Conservation (phyloP, 2,797 vertebrate species). For the Brachyalestes nurse region DNA sequence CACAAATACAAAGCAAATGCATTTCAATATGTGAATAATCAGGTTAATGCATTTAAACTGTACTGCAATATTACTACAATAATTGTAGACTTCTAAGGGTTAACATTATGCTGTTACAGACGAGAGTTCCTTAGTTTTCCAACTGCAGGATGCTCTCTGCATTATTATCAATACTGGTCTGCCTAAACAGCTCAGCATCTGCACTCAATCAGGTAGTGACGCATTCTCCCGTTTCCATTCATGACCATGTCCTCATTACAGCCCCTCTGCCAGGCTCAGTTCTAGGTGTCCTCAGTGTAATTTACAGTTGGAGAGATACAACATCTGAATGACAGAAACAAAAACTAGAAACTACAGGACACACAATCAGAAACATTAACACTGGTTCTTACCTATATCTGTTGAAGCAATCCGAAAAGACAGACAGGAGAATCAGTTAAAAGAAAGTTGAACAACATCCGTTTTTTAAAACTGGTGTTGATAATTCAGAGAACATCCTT, state of each 20-base stretch:
- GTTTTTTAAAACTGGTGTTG: not conserved
- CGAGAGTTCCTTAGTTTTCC: not conserved
- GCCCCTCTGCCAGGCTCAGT: not conserved
- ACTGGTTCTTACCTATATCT: constrained; percentile 79
- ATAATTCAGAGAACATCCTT: constrained; percentile 44
- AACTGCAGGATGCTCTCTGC: constrained; percentile 17
- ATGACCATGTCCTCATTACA: not conserved
- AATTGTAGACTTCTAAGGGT: not conserved
- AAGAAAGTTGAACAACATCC: constrained; percentile 1
- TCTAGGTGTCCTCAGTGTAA: not conserved
- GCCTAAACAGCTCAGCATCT: constrained; percentile 3
- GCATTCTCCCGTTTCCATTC: not conserved
- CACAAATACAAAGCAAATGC: not conserved
- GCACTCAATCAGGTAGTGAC: not conserved
- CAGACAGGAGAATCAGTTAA: constrained; percentile 59
- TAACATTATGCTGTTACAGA: not conserved
- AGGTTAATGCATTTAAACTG: not conserved
- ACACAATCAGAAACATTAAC: constrained; percentile 50
- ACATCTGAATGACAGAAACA: constrained; percentile 51
- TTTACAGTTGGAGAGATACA: constrained; percentile 22
- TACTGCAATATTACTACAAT: not conserved
- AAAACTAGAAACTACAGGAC: constrained; percentile 54
- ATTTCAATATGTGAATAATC: not conserved
- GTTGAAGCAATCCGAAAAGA: constrained; percentile 57
- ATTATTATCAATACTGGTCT: constrained; percentile 14